Evolutionary conservation across 2,113 vertebrate species (phyloP).

Genomic region (Falcunculus frontatus): DNA sequence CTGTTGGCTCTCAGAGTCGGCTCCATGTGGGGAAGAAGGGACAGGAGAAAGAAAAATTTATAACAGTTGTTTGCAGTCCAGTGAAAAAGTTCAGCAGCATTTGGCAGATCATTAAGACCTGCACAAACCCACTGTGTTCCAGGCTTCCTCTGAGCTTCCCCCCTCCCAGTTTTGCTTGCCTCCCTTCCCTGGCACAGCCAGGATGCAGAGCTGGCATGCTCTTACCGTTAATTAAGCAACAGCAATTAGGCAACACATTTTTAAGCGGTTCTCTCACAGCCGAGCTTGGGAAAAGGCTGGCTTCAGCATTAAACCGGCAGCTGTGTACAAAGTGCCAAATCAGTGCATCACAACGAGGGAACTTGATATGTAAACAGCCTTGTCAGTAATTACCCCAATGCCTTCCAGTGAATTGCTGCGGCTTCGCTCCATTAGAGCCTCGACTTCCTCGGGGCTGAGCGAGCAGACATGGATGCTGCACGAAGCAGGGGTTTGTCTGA

Average conservation of each 20-base stretch:
- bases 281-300: slow-evolving; percentile 16
- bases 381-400: not conserved
- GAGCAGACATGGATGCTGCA: not conserved
- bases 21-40: not conserved
- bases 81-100: not conserved
- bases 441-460: not conserved
- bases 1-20: not conserved
- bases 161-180: not conserved
- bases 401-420: not conserved
- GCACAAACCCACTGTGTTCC: not conserved
- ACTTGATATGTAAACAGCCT: slow-evolving; percentile 41
- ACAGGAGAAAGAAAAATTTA: not conserved
- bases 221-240: slow-evolving; percentile 5
- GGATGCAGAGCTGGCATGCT: not conserved
- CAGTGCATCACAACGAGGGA: not conserved
- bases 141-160: not conserved
- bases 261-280: not conserved
- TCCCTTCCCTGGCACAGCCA: not conserved
- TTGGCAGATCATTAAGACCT: not conserved
- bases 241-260: slow-evolving; percentile 43
- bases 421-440: not conserved
- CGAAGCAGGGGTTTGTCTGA: not conserved
- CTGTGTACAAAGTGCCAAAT: not conserved
- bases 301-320: not conserved
- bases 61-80: not conserved